Base-by-base conservation (phyloP, 2,888 invertebrate species). In the Chrysotoxum bicinctum region DNA sequence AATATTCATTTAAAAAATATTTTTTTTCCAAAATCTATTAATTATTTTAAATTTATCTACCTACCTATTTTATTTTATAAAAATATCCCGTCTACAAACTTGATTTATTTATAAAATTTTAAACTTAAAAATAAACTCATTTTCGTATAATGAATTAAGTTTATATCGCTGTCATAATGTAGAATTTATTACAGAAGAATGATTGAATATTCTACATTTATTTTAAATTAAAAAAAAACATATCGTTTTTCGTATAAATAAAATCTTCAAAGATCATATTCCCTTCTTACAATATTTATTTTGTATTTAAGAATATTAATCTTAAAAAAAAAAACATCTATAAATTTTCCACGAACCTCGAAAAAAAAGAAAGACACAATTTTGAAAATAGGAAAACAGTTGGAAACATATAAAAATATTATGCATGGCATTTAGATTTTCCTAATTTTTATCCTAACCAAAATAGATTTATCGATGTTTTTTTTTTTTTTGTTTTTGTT, bases 371-470 rank as follows among this genome's bases (percentile, higher is more conserved):
- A 54, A 3, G 12, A 35, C 12, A 35, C 12, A 7, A 35, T 35
- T 35, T 5, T 2, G 1, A 7, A 35, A 35, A 12, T 12, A 9
- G 6, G 14, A 21, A 10, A 16, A 16, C 4, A 43, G 9, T 12
- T 23, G 16, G 60, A 26, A 9, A 37, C 37, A 37, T 37, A n/a
- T 37, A 14, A 58, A 58, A 56, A 19, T 35, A 21, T 19, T 37
- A 14, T 40, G 12, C 14, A 35, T 56, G 10, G 10, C 16, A 35
- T 58, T 45, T 19, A 62, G n/a, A 26, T 30, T 62, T 62, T 43
- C 30, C 45, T 32, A 30, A 64, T 64, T 64, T 64, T 64, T 30
- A 64, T 64, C n/a, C n/a, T 14, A 45, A 64, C 45, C 45, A n/a
- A 45, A 64, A 45, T 19, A 45, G 45, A 19, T 45, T 45, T 64